These are phyloP conservation scores for Perodicticus potto DNA, from an alignment of 2,797 vertebrate genomes.

Conservation along the genomic window DNA sequence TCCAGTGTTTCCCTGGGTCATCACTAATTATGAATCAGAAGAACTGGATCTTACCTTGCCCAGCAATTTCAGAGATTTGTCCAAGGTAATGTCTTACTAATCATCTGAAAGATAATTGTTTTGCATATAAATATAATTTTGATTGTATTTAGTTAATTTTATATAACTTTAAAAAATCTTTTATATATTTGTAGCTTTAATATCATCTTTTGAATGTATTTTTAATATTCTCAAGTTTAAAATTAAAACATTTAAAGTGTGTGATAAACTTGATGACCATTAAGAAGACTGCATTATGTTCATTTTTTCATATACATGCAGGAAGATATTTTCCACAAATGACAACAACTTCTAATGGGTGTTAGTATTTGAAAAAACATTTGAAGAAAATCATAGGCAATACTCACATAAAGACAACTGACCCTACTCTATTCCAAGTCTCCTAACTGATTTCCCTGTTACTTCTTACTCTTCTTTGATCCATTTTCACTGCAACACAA, in stretches of 20 bases:
- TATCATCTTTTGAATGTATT: constrained; percentile 41
- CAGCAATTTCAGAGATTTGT: constrained; percentile 99
- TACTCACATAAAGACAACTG: not conserved
- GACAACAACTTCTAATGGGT: not conserved
- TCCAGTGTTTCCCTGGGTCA: constrained; percentile 98
- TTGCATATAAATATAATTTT: constrained; percentile 50
- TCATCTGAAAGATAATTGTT: constrained; percentile 54
- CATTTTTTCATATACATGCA: not conserved
- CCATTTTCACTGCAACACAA: not conserved
- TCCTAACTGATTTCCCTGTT: not conserved
- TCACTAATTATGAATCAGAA: constrained; percentile 98
- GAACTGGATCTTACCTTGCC: constrained; percentile 98
- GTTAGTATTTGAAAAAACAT: not conserved
- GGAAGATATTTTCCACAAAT: not conserved
- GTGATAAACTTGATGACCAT: not conserved
- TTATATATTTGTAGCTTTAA: constrained; percentile 20
- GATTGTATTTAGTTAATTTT: constrained; percentile 22
- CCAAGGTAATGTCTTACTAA: constrained; percentile 92
- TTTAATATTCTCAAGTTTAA: constrained; percentile 35
- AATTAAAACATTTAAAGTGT: not conserved
- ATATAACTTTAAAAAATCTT: not conserved
- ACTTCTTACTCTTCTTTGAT: not conserved
- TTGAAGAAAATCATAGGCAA: not conserved
- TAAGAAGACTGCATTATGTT: not conserved
- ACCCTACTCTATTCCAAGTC: too few species aligned